A percentile compares a stretch with the other conserved stretches of the same genome.
Evolutionary conservation across 2,113 vertebrate species (phyloP).

Genomic region (Rutilus rutilus): DNA sequence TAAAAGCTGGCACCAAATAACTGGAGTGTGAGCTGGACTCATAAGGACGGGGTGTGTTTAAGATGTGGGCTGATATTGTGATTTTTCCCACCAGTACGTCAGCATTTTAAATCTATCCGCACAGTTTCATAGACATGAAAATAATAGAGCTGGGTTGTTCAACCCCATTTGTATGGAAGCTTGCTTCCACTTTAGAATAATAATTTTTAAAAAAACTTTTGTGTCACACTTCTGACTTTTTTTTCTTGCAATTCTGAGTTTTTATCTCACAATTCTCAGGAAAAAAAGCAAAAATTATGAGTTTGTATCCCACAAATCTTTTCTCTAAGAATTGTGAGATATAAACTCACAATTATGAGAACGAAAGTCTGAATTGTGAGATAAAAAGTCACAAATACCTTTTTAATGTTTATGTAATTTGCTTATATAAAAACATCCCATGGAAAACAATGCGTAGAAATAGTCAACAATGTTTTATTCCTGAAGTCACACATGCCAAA

Average conservation of each 20-base stretch:
- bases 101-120: constrained; percentile 50
- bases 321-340: too few relatives aligned
- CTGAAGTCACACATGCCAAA: neutral
- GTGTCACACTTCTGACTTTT: too few relatives aligned
- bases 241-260: too few relatives aligned
- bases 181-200: too few relatives aligned
- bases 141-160: constrained; percentile 13
- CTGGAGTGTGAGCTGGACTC: constrained; percentile 31
- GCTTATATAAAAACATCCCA: neutral
- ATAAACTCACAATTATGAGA: too few relatives aligned
- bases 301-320: too few relatives aligned
- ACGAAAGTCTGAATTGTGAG: too few relatives aligned
- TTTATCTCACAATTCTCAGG: too few relatives aligned
- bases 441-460: neutral
- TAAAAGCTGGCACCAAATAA: neutral
- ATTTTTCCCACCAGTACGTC: constrained; percentile 46
- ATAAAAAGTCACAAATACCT: too few relatives aligned
- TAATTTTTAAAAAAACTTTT: too few relatives aligned
- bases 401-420: too few relatives aligned
- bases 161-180: constrained; percentile 10
- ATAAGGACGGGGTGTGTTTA: constrained; percentile 17
- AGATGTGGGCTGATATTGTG: constrained; percentile 51
- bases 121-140: constrained; percentile 28
- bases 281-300: too few relatives aligned
- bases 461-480: neutral